Evolutionary conservation across 2,113 vertebrate genomes (phyloP).

Genomic region (Archilochus colubris): DNA sequence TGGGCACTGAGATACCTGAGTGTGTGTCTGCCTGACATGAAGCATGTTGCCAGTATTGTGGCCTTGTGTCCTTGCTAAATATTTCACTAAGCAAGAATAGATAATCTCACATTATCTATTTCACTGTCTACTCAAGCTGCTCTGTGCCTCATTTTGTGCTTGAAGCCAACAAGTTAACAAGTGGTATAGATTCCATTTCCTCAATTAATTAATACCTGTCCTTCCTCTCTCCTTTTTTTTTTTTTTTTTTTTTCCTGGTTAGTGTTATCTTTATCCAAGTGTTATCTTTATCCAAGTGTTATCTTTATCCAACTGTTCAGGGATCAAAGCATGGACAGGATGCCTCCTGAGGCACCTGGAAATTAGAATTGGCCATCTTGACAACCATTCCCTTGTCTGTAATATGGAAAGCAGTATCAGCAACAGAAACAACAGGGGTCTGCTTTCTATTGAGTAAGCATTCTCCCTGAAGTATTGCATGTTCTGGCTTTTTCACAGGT

Average conservation of each 20-base stretch:
- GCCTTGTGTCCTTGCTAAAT: background rate
- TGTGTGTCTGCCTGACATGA: background rate
- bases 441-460: background rate
- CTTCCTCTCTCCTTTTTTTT: background rate
- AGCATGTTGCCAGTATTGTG: fast-evolving
- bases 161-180: background rate
- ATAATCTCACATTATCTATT: background rate
- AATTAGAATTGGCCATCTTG: background rate
- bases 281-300: background rate
- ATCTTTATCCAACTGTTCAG: background rate
- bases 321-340: background rate
- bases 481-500: background rate
- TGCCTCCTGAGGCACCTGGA: background rate
- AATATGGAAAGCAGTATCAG: background rate
- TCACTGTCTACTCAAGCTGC: background rate
- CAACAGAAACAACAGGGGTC: background rate
- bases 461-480: background rate
- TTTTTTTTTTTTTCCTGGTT: background rate
- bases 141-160: background rate
- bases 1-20: background rate
- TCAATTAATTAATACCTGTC: background rate
- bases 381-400: background rate
- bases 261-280: background rate
- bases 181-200: background rate
- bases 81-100: background rate